A percentile compares a stretch with the other conserved stretches of the same genome.
phyloP scores from a whole-genome alignment of 1,140 invertebrate species.

The Brachionus plicatilis region DNA sequence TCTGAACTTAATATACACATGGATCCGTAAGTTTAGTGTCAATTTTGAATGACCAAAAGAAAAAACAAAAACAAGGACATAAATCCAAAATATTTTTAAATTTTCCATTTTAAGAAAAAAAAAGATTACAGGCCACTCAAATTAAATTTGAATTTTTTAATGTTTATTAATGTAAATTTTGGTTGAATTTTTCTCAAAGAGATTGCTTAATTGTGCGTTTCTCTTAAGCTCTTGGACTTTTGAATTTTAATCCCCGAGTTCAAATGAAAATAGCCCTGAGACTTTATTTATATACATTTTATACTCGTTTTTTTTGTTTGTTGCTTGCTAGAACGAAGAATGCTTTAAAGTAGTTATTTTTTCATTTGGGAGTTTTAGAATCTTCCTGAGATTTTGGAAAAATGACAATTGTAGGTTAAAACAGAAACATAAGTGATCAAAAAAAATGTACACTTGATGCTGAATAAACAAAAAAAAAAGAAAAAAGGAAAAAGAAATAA shows the following conservation, averaged over 20 bases:
- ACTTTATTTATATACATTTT: conserved; percentile 10
- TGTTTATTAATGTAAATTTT: background rate
- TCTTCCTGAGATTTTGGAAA: conserved; percentile 29
- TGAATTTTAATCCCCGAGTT: background rate
- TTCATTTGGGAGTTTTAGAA: background rate
- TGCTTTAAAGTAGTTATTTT: background rate
- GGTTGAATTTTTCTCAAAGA: background rate
- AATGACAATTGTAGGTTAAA: background rate
- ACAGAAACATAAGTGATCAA: background rate
- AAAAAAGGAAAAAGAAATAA: background rate
- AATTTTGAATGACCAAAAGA: conserved; percentile 29
- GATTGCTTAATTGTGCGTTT: conserved; percentile 5
- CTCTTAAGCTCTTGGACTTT: background rate
- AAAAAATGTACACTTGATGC: conserved; percentile 21
- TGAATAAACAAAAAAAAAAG: background rate
- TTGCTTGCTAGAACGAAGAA: background rate
- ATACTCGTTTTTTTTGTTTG: background rate
- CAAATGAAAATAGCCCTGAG: conserved; percentile 12
- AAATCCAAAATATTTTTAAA: background rate
- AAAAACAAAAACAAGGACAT: conserved; percentile 32
- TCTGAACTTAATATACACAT: conserved; percentile 31
- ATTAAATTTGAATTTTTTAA: conserved; percentile 19
- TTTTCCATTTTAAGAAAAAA: background rate
- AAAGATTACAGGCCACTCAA: conserved; percentile 33
- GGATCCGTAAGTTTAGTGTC: background rate